phyloP scores from a whole-genome alignment of 1,140 invertebrate genomes.

The Caenorhabditis remanei region DNA sequence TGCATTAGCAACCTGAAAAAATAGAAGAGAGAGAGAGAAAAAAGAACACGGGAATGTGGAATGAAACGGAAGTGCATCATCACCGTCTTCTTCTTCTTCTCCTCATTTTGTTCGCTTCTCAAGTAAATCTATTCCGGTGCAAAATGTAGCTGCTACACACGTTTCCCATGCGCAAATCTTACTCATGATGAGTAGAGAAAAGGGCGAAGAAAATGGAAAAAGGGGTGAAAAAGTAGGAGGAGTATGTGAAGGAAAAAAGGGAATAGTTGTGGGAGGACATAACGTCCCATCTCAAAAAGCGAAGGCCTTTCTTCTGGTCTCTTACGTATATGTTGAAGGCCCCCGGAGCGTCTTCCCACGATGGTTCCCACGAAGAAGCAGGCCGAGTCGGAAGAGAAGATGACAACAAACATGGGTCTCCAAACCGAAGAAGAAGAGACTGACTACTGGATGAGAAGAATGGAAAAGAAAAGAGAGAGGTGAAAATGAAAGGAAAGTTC shows the following conservation, averaged over 20 bases:
- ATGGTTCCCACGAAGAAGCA: slow-evolving; percentile 45
- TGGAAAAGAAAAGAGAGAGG: background rate
- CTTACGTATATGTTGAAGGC: background rate
- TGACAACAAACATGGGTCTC: slow-evolving; percentile 40
- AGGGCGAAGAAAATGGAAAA: background rate
- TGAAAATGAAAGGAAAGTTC: background rate
- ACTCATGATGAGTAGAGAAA: slow-evolving; percentile 23
- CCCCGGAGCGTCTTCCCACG: slow-evolving; percentile 23
- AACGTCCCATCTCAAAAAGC: background rate
- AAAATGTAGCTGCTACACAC: background rate
- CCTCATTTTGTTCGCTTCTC: background rate
- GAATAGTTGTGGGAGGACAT: background rate
- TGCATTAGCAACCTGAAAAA: too few species aligned
- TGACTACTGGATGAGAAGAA: background rate
- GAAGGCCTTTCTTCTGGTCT: slow-evolving; percentile 1
- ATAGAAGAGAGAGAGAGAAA: background rate
- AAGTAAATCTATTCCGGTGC: slow-evolving; percentile 23
- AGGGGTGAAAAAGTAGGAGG: background rate
- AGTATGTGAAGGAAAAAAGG: background rate
- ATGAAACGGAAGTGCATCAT: slow-evolving; percentile 13
- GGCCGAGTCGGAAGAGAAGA: slow-evolving; percentile 33
- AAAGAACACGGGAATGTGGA: background rate
- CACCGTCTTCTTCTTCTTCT: background rate
- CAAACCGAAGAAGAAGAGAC: background rate
- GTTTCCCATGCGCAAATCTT: slow-evolving; percentile 53